A percentile compares a stretch with the other conserved stretches of the same genome.
Conservation (phyloP, 2,888 invertebrate genomes). For the Apomyelois bistriatella region DNA sequence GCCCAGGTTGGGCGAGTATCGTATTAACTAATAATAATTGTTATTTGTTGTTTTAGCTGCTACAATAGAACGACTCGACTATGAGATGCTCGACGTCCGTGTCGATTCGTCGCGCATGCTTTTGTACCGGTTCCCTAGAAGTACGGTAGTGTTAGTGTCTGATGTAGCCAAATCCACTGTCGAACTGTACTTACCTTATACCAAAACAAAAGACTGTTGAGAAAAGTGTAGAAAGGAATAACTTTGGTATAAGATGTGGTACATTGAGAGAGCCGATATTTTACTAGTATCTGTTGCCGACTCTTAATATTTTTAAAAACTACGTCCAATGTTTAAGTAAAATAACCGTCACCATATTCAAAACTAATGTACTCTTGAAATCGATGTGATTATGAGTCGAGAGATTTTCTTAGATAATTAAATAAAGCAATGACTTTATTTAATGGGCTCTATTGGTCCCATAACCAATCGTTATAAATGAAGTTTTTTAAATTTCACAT, state of each 20-base stretch:
- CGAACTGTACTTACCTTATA: constrained; percentile 25
- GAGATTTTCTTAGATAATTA: too few relatives aligned
- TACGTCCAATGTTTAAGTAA: too few relatives aligned
- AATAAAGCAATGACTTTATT: too few relatives aligned
- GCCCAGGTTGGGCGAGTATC: too few relatives aligned
- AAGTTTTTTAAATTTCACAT: too few relatives aligned
- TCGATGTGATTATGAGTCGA: too few relatives aligned
- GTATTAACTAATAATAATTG: constrained; percentile 41
- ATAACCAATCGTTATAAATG: too few relatives aligned
- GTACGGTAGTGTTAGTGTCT: constrained; percentile 44
- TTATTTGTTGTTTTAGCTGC: constrained; percentile 82
- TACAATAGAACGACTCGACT: constrained; percentile 91
- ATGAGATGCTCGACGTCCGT: constrained; percentile 70
- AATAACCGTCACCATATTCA: too few relatives aligned
- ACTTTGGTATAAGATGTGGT: background rate
- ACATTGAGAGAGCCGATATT: constrained; percentile 1
- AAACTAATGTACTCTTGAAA: too few relatives aligned
- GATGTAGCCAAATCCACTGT: constrained; percentile 38
- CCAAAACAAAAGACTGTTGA: background rate
- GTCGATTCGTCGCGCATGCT: constrained; percentile 65
- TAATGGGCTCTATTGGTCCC: too few relatives aligned
- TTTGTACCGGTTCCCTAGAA: constrained; percentile 40
- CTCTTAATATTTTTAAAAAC: too few relatives aligned
- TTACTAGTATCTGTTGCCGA: background rate
- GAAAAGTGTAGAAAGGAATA: background rate